Evolutionary conservation across 1,140 invertebrate genomes (phyloP), one percentile per base, ranked within the genome.

Genomic region (Stegodyphus dumicola): DNA sequence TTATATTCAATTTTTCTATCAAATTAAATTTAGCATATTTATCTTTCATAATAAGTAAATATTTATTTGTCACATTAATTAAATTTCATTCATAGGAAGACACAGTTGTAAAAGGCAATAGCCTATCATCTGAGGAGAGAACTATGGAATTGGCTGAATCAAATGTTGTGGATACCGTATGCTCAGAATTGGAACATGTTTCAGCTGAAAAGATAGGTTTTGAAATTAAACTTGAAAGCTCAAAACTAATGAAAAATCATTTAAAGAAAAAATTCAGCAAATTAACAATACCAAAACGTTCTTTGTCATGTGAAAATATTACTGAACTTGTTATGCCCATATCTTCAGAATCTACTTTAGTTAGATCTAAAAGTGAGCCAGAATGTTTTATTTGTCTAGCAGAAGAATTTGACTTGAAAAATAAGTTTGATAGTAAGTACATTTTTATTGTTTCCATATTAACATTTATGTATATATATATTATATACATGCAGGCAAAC

Each of bases 361-460:
- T 18, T n/a, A n/a, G 66, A 65, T 13, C 56, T 33, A 69, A 81
- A 6, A 81, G 78, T 60, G 78, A 81, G 64, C 78, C 78, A 18
- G 78, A 81, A 60, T 81, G 56, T 10, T 56, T 71, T 51, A 69
- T 71, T 64, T 73, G 51, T 13, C 78, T 60, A 60, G 71, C 69
- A 11, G 66, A 81, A 33, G 66, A 73, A 9, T 33, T 33, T 33
- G 33, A 33, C 1, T 81, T 81, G 18, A 81, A 71, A 18, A 73
- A 81, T 73, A 52, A 64, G 49, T 54, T 81, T 64, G 53, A 81
- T 64, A 81, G 78, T 81, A 15, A 81, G 67, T 79, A 18, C 9
- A 33, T 52, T 10, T 15, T 13, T n/a, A 10, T 13, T 15, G 6
- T 53, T 15, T 53, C 6, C 33, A 33, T 33, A 33, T 33, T 33